Evolutionary conservation across 1,140 invertebrate species (phyloP), one percentile per base, ranked within the genome.

Genomic region (Nasonia giraulti): DNA sequence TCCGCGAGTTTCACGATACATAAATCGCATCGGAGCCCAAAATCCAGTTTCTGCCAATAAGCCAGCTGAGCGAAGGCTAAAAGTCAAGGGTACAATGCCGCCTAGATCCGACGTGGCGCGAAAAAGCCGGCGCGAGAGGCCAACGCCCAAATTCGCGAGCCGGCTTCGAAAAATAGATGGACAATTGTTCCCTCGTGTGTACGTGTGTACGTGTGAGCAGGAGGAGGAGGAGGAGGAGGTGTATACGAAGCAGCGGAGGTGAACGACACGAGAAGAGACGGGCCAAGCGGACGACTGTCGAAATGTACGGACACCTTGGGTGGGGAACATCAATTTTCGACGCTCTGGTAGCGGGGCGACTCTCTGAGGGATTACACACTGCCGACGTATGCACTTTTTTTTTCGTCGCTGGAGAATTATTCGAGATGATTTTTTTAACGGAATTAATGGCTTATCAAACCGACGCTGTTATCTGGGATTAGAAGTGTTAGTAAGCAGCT

Each of bases 281-380:
- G 55, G 82, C 77, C 82, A 79, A 82, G 77, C 62, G 55, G 76
- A 73, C 86, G 81, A 68, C 77, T 69, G 82, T 82, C 77, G 84
- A 75, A 83, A 83, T 82, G 68, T 71, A 31, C 68, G 68, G 31
- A 77, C 55, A 85, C 84, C 86, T 75, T 75, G 73, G 79, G 69
- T 55, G 68, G 40, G 62, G 27, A 71, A 71, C 31, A 8, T 71
- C 68, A 62, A 62, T 62, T 62, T 62, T 62, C 55, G 17, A 8
- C 40, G 6, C 20, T 62, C 23, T 8, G 23, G 23, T 31, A n/a
- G 68, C 68, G 23, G 12, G 23, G 68, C 68, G 14, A 14, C 23
- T 33, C 27, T n/a, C 17, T 17, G 20, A 62, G 55, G 55, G 68
- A 31, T 44, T 44, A 44, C 0, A 37, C 5, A 44, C 40, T 44